Base-by-base conservation (phyloP, 1,140 invertebrate species). In the Drosophila sproati region DNA sequence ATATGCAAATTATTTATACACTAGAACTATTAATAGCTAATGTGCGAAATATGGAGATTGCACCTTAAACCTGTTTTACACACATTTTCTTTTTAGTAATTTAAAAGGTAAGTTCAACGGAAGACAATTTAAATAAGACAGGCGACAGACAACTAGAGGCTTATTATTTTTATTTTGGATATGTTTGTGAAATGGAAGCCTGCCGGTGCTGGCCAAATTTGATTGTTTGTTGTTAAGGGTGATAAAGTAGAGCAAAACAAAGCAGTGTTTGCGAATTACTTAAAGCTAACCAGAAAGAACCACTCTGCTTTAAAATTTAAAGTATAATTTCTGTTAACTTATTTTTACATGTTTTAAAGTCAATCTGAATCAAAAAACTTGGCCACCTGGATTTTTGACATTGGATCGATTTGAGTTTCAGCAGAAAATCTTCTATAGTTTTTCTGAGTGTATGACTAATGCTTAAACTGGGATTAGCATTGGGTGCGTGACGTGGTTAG, bases 1-100 rank as follows among this genome's bases (percentile, higher is more conserved):
- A 82, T 74, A 86, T 87, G 82, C 77, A 83, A 88, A 89, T 89
- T 82, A 69, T 72, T 88, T 78, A 64, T 82, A 75, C 71, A 76
- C 78, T 41, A 41, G 3, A 41, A 41, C 39, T 89, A 89, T 85
- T 81, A 83, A 78, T 82, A 77, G 68, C 61, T 79, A 82, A 88
- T 87, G 79, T 68, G 72, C 63, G 76, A 81, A 82, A 77, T 70
- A 88, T 82, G 76, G 50, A 86, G 82, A 82, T 73, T 82, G 68
- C 52, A 68, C 70, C 69, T 55, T 56, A 54, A 63, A 52, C 43
- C 35, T 2, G 2, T 4, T 37, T 70, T 62, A 20, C n/a, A 4
- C 28, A n/a, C 8, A 35, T 51, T 43, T 8, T 31, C 29, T 43
- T 37, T 20, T 20, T 20, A 20, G 20, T 20, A 20, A 20, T 20